phyloP scores from a whole-genome alignment of 2,797 vertebrate species.

The Myotis findleyi region DNA sequence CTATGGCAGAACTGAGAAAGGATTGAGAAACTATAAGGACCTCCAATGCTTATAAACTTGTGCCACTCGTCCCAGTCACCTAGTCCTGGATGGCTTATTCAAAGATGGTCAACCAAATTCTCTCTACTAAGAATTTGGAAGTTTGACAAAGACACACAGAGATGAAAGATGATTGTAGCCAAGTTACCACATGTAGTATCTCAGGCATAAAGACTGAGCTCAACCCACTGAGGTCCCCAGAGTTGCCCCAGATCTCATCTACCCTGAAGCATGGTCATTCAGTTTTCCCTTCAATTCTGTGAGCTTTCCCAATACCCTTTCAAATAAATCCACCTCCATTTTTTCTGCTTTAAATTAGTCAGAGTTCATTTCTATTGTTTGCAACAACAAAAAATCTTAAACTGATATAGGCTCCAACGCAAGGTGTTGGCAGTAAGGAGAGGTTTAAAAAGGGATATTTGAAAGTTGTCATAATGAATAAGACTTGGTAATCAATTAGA shows the following conservation, averaged over 20 bases:
- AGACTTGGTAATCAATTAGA: not conserved
- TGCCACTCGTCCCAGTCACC: not conserved
- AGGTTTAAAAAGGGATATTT: not conserved
- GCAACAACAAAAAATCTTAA: not conserved
- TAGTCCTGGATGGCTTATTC: not conserved
- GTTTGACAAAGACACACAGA: not conserved
- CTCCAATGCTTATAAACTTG: not conserved
- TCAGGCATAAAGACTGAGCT: not conserved
- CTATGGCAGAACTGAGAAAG: not conserved
- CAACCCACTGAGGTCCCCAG: not conserved
- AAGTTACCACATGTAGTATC: not conserved
- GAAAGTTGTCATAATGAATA: not conserved
- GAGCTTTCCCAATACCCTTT: conserved; percentile 4
- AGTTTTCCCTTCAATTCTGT: not conserved
- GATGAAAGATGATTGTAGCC: not conserved
- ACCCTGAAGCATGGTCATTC: not conserved
- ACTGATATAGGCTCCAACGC: not conserved
- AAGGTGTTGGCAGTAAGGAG: not conserved
- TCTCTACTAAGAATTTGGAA: not conserved
- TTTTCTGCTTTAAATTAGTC: not conserved
- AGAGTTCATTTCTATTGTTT: not conserved
- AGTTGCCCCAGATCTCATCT: not conserved
- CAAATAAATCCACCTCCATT: not conserved
- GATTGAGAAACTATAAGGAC: not conserved
- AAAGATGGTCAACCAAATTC: not conserved